Evolutionary conservation across 2,113 vertebrate genomes (phyloP), one percentile per base, ranked within the genome.

Genomic region (Calyptommatus sinebrachiatus): DNA sequence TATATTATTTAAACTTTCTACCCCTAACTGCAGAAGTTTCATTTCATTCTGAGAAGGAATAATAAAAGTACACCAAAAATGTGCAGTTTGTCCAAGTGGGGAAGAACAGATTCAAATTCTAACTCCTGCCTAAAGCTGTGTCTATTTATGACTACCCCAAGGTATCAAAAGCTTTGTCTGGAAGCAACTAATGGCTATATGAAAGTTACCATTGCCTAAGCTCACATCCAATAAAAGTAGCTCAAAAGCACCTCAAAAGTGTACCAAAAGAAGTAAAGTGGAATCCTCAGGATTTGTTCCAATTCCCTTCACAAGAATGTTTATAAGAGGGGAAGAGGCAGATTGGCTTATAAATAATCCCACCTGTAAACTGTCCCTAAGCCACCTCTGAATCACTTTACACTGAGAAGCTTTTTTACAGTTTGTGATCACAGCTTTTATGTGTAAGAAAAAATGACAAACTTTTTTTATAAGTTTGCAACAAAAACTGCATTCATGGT

Each of bases 21-120:
- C 48, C 48, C 68, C 57, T 24, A 4, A n/a, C 35, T 0, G 22
- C 18, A n/a, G 21, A 6, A 20, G 71, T 83, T 88, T 69, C 81
- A 63, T 22, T 22, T 35, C 16, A 77, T 7, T 28, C 77, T 18
- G 75, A 73, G 76, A 41, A 77, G 48, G 66, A 79, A 68, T 79
- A 86, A 6, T 1, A 86, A 74, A 0, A 0, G 1, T 53, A 53
- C 46, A 28, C 31, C 29, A 26, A 71, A 28, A 71, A 62, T 62
- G 61, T 6, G 61, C 61, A 62, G 22, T 71, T 48, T 46, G 26
- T 8, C 35, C 22, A 48, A 18, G 7, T 8, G 1, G 2, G 3
- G 16, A 35, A 68, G 29, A 20, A 31, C 5, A 21, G 16, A 22
- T 45, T 45, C 21, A 45, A 45, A 11, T 11, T 16, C 24, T 50